Conservation (phyloP, 2,888 invertebrate species). For the Melinopterus prodromus region DNA sequence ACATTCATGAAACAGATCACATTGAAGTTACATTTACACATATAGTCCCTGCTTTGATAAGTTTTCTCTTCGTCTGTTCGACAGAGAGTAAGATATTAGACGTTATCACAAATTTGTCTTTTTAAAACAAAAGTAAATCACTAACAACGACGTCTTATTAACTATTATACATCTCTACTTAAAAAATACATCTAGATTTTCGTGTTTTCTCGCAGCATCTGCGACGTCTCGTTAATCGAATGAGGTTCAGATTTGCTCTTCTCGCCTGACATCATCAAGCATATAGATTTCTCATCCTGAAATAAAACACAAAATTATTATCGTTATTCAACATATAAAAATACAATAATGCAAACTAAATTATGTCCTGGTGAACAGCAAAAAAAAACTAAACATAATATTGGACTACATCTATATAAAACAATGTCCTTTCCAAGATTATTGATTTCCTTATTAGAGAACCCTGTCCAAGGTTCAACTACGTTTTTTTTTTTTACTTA, state of each 20-base stretch:
- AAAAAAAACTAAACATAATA: too few relatives aligned
- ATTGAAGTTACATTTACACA: background rate
- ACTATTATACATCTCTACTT: background rate
- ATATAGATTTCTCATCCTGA: constrained; percentile 47
- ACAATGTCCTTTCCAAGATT: too few relatives aligned
- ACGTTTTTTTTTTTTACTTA: too few relatives aligned
- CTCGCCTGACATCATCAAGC: constrained; percentile 40
- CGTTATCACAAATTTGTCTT: background rate
- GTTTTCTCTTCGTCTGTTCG: background rate
- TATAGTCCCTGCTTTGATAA: background rate
- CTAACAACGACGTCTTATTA: background rate
- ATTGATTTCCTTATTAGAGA: too few relatives aligned
- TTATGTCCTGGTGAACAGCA: too few relatives aligned
- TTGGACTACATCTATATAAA: too few relatives aligned
- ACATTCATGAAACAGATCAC: background rate
- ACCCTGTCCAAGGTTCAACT: too few relatives aligned
- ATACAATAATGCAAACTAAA: too few relatives aligned
- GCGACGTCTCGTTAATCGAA: constrained; percentile 47
- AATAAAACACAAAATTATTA: constrained; percentile 31
- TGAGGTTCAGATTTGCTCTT: constrained; percentile 45
- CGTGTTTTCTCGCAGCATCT: constrained; percentile 25
- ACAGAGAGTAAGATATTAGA: too few relatives aligned
- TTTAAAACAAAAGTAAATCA: constrained; percentile 4
- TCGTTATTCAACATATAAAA: background rate
- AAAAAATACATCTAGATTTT: constrained; percentile 14